Conservation (phyloP, 2,888 invertebrate genomes). For the Meiosimyza decipiens region DNA sequence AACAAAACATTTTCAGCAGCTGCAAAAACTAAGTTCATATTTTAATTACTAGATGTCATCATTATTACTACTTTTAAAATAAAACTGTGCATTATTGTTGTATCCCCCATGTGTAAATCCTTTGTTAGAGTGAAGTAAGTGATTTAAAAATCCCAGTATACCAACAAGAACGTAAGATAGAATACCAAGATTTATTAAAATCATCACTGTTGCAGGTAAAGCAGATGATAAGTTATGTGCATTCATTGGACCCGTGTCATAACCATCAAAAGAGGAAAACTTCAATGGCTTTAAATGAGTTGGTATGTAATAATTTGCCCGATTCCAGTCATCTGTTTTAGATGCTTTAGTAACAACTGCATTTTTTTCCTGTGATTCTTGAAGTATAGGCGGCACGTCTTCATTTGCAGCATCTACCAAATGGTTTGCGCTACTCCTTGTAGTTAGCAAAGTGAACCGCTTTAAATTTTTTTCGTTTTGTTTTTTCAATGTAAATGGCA, state of each 20-base stretch:
- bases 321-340: conserved; percentile 34
- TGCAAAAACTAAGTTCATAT: not conserved
- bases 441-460: conserved; percentile 11
- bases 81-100: conserved; percentile 14
- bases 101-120: not conserved
- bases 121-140: conserved; percentile 31
- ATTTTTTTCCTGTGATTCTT: not conserved
- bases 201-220: conserved; percentile 44
- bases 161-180: conserved; percentile 50
- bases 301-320: not conserved
- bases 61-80: conserved; percentile 25
- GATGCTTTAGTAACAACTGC: not conserved
- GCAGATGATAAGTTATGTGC: not conserved
- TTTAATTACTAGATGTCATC: not conserved
- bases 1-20: not conserved
- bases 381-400: not conserved
- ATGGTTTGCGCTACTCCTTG: not conserved
- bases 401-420: not conserved
- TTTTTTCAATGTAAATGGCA: conserved; percentile 11
- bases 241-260: not conserved
- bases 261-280: not conserved
- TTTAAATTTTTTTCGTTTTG: conserved; percentile 1
- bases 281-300: not conserved
- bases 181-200: conserved; percentile 52
- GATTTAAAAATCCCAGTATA: conserved; percentile 45